Base-by-base conservation (phyloP, 1,140 invertebrate genomes). In the Zaprionus nigranus region DNA sequence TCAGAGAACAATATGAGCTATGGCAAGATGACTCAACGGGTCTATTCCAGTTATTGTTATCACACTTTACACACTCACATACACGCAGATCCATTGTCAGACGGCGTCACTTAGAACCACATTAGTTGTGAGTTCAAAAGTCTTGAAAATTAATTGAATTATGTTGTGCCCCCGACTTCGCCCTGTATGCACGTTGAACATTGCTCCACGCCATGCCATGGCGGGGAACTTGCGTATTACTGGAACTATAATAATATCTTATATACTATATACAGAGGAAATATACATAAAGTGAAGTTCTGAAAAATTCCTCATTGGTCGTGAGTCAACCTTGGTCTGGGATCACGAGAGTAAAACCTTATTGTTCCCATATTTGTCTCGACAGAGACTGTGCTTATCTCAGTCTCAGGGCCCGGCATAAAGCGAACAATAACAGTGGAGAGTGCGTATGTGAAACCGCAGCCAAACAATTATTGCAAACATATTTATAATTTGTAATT, bases 401-500 rank as follows among this genome's bases (percentile, higher is more conserved):
- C 56, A n/a, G n/a, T 60, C 46, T 12, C 43, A 58, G 28, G 15
- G 22, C 3, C 11, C 49, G 22, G 15, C 40, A 59, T 30, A 3
- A 58, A 51, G 43, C 58, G 63, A 54, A 56, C 15, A 63, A 63
- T 40, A 30, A 5, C 22, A 65, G 11, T 22, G 22, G 5, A 54
- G 5, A 56, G 13, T 56, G 53, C 53, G 13, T 59, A 20, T 34
- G 12, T 59, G 22, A 13, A 34, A 51, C 20, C 36, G 15, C 34
- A 36, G 20, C 26, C 36, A 51, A 13, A 13, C 51, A 56, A 20
- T 51, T 22, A 65, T 26, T 20, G 24, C 24, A 59, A 70, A 76
- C n/a, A 72, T 59, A 80, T 76, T 83, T 77, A 72, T 77, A 59
- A 80, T 72, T 72, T 61, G 65, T 43, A 13, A 36, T 17, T 46